A percentile compares a stretch with the other conserved stretches of the same genome.
Evolutionary conservation across 2,888 invertebrate species (phyloP).

Genomic region (Rhabditoides inermis): DNA sequence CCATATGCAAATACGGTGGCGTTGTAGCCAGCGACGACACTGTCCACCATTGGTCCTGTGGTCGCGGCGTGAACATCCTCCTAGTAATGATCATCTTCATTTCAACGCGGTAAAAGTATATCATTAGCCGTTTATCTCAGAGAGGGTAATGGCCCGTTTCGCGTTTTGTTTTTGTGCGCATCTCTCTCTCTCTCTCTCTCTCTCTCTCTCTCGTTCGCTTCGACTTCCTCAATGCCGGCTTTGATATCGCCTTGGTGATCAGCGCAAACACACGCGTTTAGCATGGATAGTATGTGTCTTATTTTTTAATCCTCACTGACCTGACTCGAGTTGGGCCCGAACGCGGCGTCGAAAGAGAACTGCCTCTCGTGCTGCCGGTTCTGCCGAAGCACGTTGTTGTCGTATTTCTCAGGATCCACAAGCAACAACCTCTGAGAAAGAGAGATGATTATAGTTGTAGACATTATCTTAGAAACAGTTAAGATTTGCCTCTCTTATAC

Average conservation of each 20-base stretch:
- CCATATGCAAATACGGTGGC: conserved; percentile 93
- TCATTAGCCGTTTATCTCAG: neutral
- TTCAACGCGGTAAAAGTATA: conserved; percentile 1
- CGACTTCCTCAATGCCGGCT: too few relatives aligned
- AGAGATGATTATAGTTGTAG: neutral
- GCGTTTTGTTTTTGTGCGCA: neutral
- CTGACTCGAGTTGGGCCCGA: conserved; percentile 77
- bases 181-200: too few relatives aligned
- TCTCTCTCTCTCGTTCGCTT: too few relatives aligned
- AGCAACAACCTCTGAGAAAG: conserved; percentile 63
- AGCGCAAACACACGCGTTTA: too few relatives aligned
- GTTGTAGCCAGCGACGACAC: conserved; percentile 78
- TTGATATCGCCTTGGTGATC: too few relatives aligned
- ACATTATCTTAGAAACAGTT: neutral
- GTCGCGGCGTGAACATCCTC: conserved; percentile 79
- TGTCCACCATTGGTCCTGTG: conserved; percentile 74
- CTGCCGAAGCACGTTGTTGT: conserved; percentile 64
- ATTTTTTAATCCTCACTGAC: conserved; percentile 60
- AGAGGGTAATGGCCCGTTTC: neutral
- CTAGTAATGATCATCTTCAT: conserved; percentile 51
- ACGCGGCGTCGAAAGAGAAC: conserved; percentile 80
- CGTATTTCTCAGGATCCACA: conserved; percentile 62
- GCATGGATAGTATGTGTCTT: too few relatives aligned
- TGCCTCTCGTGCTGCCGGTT: conserved; percentile 69
- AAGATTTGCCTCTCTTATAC: too few relatives aligned